Percentiles rank a stretch among this genome's conserved stretches.
phyloP scores from a whole-genome alignment of 2,888 invertebrate genomes.

The Venusia cambrica region DNA sequence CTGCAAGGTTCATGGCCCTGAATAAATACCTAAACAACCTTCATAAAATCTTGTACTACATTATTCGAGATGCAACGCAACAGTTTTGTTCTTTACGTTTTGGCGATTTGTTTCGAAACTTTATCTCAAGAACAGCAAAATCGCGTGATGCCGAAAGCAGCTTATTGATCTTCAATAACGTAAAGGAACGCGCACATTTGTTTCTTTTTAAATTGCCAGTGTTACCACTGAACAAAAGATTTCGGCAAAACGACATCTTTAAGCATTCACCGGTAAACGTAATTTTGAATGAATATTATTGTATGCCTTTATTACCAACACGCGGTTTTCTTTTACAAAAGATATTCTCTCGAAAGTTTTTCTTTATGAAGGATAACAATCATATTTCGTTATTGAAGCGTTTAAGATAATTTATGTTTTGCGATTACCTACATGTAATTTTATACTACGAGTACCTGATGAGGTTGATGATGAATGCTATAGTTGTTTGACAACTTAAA shows the following conservation, averaged over 20 bases:
- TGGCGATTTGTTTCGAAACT: constrained; percentile 26
- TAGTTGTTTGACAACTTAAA: no score
- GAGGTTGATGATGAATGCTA: constrained; percentile 11
- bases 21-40: constrained; percentile 6
- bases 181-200: constrained; percentile 45
- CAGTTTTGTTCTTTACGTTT: constrained; percentile 8
- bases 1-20: constrained; percentile 13
- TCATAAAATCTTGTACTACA: constrained; percentile 14
- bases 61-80: constrained; percentile 11
- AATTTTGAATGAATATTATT: constrained; percentile 49
- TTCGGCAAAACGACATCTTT: constrained; percentile 52
- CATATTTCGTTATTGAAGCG: constrained; percentile 27
- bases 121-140: constrained; percentile 14
- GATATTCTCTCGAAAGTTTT: constrained; percentile 21
- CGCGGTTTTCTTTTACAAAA: constrained; percentile 49
- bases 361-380: constrained; percentile 21
- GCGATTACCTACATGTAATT: constrained; percentile 11
- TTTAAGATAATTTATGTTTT: constrained; percentile 21
- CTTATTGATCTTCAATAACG: constrained; percentile 32
- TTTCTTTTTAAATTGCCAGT: constrained; percentile 46
- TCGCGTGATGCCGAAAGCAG: constrained; percentile 39
- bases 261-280: constrained; percentile 48
- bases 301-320: constrained; percentile 47
- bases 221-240: constrained; percentile 53
- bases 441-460: constrained; percentile 13